A percentile compares a stretch with the other conserved stretches of the same genome.
Conservation (phyloP, 2,113 vertebrate species). For the Notothenia coriiceps region DNA sequence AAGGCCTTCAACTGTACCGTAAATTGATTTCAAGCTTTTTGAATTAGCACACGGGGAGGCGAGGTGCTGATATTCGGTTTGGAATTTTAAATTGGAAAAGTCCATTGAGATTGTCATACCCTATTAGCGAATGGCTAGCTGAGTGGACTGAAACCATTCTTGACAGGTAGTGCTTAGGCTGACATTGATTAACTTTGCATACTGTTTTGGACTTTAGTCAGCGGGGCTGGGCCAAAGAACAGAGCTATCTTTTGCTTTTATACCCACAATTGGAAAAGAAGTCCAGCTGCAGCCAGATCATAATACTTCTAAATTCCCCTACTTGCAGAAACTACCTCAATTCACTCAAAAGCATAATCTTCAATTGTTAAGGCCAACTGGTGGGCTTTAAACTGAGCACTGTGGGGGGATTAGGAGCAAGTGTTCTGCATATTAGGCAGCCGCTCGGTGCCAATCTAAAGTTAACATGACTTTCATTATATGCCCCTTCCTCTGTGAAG, state of each 20-base stretch:
- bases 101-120: conserved; percentile 64
- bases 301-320: not conserved
- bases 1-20: conserved; percentile 37
- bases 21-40: conserved; percentile 65
- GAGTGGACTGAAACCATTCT: conserved; percentile 45
- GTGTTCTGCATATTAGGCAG: conserved; percentile 58
- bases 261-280: not conserved
- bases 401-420: conserved; percentile 1
- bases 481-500: conserved; percentile 57
- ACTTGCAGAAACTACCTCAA: conserved; percentile 1
- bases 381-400: not conserved
- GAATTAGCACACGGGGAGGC: conserved; percentile 40
- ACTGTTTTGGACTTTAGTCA: conserved; percentile 23
- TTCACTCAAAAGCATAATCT: conserved; percentile 14
- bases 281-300: not conserved
- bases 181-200: conserved; percentile 45
- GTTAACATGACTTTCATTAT: conserved; percentile 66
- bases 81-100: conserved; percentile 63
- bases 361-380: conserved; percentile 28
- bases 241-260: conserved; percentile 21
- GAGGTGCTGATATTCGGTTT: conserved; percentile 56
- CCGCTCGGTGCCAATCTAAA: conserved; percentile 53
- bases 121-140: conserved; percentile 47
- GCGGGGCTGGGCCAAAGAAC: not conserved
- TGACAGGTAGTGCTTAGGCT: conserved; percentile 44